Evolutionary conservation across 2,797 vertebrate species (phyloP).

Genomic region (Rhabdophis nuchalis): DNA sequence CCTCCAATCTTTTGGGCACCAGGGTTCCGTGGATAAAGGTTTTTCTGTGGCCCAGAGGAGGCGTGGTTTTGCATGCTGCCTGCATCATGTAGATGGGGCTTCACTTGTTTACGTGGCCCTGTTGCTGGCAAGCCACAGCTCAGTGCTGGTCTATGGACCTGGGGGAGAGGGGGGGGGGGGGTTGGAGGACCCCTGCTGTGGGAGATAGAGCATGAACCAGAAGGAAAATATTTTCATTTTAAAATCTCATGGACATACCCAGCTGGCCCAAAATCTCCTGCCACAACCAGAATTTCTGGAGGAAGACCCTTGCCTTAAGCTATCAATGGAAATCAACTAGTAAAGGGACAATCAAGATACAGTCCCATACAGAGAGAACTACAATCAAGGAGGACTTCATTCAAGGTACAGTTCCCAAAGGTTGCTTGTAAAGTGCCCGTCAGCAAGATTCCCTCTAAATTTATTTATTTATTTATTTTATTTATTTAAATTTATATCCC

Average conservation of each 20-base stretch:
- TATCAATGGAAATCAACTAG: not conserved
- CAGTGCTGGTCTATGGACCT: no score
- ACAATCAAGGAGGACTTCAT: not conserved
- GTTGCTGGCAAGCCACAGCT: not conserved
- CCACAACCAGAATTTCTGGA: not conserved
- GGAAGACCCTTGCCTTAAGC: not conserved
- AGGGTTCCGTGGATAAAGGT: not conserved
- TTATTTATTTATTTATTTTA: no score
- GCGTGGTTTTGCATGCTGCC: not conserved
- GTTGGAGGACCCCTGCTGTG: not conserved
- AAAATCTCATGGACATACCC: not conserved
- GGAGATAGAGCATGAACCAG: not conserved
- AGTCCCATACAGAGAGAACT: not conserved
- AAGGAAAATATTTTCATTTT: not conserved
- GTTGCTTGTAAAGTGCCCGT: not conserved
- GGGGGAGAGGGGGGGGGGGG: no score
- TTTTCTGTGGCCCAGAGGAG: not conserved
- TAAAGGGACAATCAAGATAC: not conserved
- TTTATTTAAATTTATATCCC: no score
- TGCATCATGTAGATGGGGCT: not conserved
- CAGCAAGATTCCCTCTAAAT: not conserved
- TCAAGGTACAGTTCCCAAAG: not conserved
- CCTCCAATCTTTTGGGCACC: not conserved
- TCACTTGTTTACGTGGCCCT: not conserved
- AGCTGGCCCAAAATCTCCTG: not conserved